Conservation (phyloP, 2,113 vertebrate genomes). For the Erythrocercus mccallii region DNA sequence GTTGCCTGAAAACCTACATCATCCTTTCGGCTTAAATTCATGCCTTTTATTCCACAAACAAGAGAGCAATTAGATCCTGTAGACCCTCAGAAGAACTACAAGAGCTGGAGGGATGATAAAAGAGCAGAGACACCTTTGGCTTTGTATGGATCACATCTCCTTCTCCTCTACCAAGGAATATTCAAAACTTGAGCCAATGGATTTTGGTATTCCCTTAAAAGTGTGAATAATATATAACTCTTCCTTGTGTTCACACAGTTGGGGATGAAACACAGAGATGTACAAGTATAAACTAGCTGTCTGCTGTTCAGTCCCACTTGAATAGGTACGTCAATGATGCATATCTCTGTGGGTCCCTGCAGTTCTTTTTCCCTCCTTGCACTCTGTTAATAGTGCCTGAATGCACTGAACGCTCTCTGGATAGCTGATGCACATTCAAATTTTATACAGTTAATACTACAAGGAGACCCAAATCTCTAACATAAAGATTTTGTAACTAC, state of each 20-base stretch:
- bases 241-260: neutral
- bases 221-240: neutral
- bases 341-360: neutral
- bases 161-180: neutral
- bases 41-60: neutral
- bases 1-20: neutral
- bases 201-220: neutral
- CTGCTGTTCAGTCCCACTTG: conserved; percentile 14
- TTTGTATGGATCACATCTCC: neutral
- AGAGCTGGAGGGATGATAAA: neutral
- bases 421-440: neutral
- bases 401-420: neutral
- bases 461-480: neutral
- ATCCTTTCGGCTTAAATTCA: neutral
- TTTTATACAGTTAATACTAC: neutral
- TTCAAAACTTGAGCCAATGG: neutral
- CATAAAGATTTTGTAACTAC: neutral
- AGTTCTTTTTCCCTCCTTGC: neutral
- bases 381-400: neutral
- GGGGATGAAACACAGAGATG: conserved; percentile 10
- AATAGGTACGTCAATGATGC: neutral
- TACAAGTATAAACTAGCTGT: conserved; percentile 7
- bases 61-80: neutral
- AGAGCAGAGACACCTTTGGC: neutral
- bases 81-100: neutral